Evolutionary conservation across 2,888 invertebrate genomes (phyloP), one percentile per base, ranked within the genome.

Genomic region (Octonoba sinensis): DNA sequence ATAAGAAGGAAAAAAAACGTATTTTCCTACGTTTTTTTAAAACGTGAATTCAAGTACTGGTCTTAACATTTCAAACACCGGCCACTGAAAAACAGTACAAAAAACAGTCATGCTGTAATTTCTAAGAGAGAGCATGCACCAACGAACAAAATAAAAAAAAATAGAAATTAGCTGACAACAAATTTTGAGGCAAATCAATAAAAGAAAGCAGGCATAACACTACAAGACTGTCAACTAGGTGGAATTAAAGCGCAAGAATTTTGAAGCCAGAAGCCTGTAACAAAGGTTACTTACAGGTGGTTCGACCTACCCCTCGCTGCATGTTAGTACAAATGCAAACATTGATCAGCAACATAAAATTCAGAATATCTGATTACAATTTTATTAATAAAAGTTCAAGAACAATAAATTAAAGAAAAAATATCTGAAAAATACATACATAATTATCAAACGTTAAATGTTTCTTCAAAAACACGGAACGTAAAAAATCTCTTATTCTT

Each of bases 321-420:
- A 84, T 89, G 89, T 89, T 90, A 90, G 90, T 90, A 88, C 87
- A 82, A 83, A 84, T 67, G 51, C 64, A 82, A 73, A 56, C 36
- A 57, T 70, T 70, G 36, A 36, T 36, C 36, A 36, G 36, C 36
- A 36, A 36, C 36, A 36, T 36, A 11, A 36, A 36, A 36, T 36
- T 36, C 36, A 36, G 36, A 36, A 36, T 8, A 36, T 36, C 36
- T 36, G 36, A 36, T 36, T 36, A 36, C 11, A 36, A 1, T 36
- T 36, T 36, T 8, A 36, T 36, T 36, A 36, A 11, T 36, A 36
- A 6, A 36, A 8, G 11, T 36, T 36, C 3, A 2, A 36, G 36
- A 36, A 8, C 36, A 36, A n/a, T 36, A 36, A 36, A 36, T 36
- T 3, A 11, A 6, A 27, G 6, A 27, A 27, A 27, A 27, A 27